Evolutionary conservation across 2,797 vertebrate genomes (phyloP), one percentile per base, ranked within the genome.

Genomic region (Enteromius anoplus): DNA sequence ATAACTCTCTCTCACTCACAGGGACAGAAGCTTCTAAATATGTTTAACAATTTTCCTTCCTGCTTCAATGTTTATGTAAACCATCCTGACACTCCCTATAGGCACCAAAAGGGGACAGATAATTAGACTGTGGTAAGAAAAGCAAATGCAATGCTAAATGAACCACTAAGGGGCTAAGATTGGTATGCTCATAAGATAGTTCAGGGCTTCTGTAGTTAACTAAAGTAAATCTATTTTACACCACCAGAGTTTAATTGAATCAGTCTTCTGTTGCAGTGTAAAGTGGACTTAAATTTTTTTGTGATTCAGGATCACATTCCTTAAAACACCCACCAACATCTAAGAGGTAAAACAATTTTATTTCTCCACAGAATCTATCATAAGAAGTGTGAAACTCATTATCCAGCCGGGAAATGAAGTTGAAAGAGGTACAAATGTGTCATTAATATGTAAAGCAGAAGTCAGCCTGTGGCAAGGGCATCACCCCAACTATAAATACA

Each of bases 341-440:
- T 10, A 14, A 40, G 12, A 26, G 21, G 14, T 60, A 45, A 77
- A 42, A 19, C 6, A 4, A 2, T 3, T 49, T 65, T 21, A 12
- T 77, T 29, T 45, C n/a, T 78, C 2, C 53, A 42, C 34, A 95
- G 94, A 0, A 0, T 75, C 91, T 69, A n/a, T 37, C 0, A 88
- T 95, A 14, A 82, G 21, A 62, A 4, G 6, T 0, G 75, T 93
- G 73, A 8, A 1, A 17, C 86, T 95, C 66, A 66, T n/a, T 40
- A 75, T 94, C 2, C 78, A 90, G 26, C 95, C 94, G 1, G 23
- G 68, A 1, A 0, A 12, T 0, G 5, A 78, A 0, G 93, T 95
- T 76, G 1, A 0, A 0, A 87, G 92, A 5, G 90, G 84, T 73
- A 88, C 93, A 40, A 86, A 90, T 0, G 92, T 95, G 86, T 91